Evolutionary conservation across 1,140 invertebrate species (phyloP).

Genomic region (Zaprionus africanus): DNA sequence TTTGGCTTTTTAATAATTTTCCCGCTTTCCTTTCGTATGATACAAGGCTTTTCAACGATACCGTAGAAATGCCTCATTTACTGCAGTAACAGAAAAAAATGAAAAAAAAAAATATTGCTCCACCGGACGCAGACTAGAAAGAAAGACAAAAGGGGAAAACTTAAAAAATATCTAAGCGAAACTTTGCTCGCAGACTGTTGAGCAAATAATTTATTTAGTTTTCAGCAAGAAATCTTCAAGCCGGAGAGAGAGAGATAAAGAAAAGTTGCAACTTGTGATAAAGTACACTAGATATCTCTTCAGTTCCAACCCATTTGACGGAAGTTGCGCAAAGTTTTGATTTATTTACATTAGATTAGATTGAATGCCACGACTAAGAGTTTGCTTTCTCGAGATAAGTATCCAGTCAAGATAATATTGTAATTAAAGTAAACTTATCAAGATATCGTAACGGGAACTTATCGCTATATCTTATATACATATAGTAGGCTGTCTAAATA

Average conservation of each 20-base stretch:
- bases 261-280: not conserved
- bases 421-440: not conserved
- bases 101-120: too few relatives aligned
- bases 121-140: too few relatives aligned
- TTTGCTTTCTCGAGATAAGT: not conserved
- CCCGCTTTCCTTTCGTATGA: too few relatives aligned
- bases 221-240: not conserved
- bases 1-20: too few relatives aligned
- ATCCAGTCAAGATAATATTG: not conserved
- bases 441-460: not conserved
- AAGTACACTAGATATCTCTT: not conserved
- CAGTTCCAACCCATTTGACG: not conserved
- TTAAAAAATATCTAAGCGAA: constrained; percentile 1
- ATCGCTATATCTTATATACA: too few relatives aligned
- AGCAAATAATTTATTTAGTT: constrained; percentile 5
- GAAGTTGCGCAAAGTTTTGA: constrained; percentile 7
- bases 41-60: too few relatives aligned
- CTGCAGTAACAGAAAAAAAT: too few relatives aligned
- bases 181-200: not conserved
- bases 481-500: too few relatives aligned
- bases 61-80: too few relatives aligned
- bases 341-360: constrained; percentile 8
- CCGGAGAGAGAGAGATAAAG: not conserved
- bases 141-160: not conserved
- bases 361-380: not conserved